These are phyloP conservation scores for Zosterops japonicus DNA, from an alignment of 2,113 vertebrate species.

Conservation along the genomic window DNA sequence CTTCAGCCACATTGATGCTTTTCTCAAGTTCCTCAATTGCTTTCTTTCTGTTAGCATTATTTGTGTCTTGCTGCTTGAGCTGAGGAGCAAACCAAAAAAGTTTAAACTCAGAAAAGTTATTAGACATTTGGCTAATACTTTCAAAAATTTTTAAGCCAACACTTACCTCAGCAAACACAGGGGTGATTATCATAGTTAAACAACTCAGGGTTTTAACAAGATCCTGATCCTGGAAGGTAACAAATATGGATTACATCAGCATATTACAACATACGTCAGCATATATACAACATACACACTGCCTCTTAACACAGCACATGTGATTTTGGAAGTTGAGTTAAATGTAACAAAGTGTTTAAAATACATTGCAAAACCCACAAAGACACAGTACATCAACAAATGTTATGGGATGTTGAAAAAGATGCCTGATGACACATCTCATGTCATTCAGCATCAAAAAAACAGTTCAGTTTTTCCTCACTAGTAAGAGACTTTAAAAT, in stretches of 20 bases:
- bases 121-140: not conserved
- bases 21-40: slow-evolving; percentile 93
- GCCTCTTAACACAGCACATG: not conserved
- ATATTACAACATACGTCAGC: not conserved
- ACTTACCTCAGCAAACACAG: slow-evolving; percentile 91
- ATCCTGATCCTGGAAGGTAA: slow-evolving; percentile 81
- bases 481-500: not conserved
- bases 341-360: not conserved
- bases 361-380: not conserved
- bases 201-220: slow-evolving; percentile 85
- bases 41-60: slow-evolving; percentile 81
- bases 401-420: not conserved
- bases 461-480: not conserved
- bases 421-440: not conserved
- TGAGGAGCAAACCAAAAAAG: slow-evolving; percentile 43
- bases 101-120: not conserved
- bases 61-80: slow-evolving; percentile 93
- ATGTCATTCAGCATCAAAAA: not conserved
- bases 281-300: accelerated
- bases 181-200: slow-evolving; percentile 88
- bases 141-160: not conserved
- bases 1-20: slow-evolving; percentile 89
- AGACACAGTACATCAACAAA: not conserved
- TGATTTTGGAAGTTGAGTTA: not conserved
- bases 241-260: not conserved